Conservation (phyloP, 2,797 vertebrate genomes). For the Triplophysa yarkandensis region DNA sequence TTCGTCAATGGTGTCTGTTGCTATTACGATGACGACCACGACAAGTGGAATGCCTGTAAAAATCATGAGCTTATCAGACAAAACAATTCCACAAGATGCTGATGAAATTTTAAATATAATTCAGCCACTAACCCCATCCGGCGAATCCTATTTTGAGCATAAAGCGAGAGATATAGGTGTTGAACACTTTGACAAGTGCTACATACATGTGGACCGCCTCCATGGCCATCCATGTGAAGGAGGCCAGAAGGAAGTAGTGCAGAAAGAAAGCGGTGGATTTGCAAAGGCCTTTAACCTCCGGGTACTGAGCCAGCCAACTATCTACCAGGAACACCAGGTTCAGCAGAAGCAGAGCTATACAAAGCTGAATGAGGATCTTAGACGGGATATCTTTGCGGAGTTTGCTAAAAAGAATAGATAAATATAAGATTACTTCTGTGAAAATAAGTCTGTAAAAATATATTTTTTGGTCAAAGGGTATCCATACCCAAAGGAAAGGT, state of each 20-base stretch:
- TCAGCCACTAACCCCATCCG: constrained; percentile 82
- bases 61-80: background rate
- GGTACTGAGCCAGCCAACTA: constrained; percentile 88
- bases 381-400: constrained; percentile 92
- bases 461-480: background rate
- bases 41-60: constrained; percentile 76
- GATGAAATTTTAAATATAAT: background rate
- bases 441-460: background rate
- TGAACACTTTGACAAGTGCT: constrained; percentile 95
- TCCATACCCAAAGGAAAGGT: constrained; percentile 92
- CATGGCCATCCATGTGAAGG: constrained; percentile 99
- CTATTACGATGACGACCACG: constrained; percentile 85
- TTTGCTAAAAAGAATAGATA: constrained; percentile 75
- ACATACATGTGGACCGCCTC: constrained; percentile 98
- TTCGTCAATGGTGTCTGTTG: constrained; percentile 69
- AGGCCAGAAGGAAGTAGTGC: constrained; percentile 93
- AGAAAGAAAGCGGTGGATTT: constrained; percentile 93
- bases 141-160: constrained; percentile 92
- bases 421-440: background rate
- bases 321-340: constrained; percentile 92
- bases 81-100: background rate
- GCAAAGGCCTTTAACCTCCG: constrained; percentile 76
- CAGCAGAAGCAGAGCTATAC: constrained; percentile 86
- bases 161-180: constrained; percentile 85
- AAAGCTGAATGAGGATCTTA: constrained; percentile 95